Evolutionary conservation across 37 sponge, comb jelly and placozoan species (phyloP).

Genomic region (Cliona cf. orientalis): DNA sequence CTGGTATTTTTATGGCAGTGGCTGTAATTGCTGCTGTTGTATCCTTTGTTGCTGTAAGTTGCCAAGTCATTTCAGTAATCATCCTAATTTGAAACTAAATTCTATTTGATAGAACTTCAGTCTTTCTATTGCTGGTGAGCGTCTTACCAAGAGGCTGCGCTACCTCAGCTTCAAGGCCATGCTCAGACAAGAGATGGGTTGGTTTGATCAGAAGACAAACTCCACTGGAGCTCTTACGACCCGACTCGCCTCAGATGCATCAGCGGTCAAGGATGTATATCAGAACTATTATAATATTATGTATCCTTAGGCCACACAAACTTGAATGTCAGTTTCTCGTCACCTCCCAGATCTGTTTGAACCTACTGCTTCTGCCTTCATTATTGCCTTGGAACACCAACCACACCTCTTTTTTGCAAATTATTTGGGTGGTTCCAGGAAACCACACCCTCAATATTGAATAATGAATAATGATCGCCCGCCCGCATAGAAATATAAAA

Average conservation of each 20-base stretch:
- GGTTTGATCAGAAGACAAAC: conserved; percentile 78
- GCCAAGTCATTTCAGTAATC: too few relatives aligned
- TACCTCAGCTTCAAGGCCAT: conserved; percentile 72
- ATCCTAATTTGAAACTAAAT: too few relatives aligned
- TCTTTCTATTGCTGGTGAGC: conserved; percentile 73
- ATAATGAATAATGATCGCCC: too few relatives aligned
- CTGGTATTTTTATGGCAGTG: conserved; percentile 32
- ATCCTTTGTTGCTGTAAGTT: conserved; percentile 48
- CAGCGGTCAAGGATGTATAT: conserved; percentile 89
- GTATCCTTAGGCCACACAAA: too few relatives aligned
- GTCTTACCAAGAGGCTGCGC: conserved; percentile 79
- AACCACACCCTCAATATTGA: not conserved
- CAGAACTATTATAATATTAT: too few relatives aligned
- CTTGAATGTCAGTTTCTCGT: too few relatives aligned
- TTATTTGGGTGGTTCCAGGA: too few relatives aligned
- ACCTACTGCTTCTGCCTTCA: too few relatives aligned
- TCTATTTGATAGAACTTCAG: conserved; percentile 40
- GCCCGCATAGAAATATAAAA: too few relatives aligned
- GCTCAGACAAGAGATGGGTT: conserved; percentile 81
- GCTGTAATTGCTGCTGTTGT: conserved; percentile 32
- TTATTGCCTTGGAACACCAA: too few relatives aligned
- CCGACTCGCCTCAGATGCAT: conserved; percentile 88
- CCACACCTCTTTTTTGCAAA: too few relatives aligned
- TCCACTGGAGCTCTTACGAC: conserved; percentile 85
- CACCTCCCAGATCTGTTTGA: too few relatives aligned